Evolutionary conservation across 37 sponge, comb jelly and placozoan genomes (phyloP).

Genomic region (Eunapius fragilis): DNA sequence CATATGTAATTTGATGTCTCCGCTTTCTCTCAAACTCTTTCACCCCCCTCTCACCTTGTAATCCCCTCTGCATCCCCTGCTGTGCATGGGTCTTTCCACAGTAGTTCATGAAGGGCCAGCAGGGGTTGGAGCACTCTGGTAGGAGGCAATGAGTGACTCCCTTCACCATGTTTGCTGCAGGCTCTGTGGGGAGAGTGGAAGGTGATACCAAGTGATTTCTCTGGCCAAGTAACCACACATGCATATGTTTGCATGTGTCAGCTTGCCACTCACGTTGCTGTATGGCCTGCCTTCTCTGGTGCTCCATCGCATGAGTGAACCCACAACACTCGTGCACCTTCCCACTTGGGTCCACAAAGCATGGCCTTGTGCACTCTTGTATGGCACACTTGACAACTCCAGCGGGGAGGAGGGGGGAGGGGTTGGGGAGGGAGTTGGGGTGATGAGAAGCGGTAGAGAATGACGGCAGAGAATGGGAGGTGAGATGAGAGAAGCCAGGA

Average conservation of each 20-base stretch:
- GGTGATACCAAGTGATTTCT: neutral
- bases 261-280: slow-evolving; percentile 26
- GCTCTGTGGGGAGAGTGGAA: neutral
- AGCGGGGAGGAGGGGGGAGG: neutral
- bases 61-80: slow-evolving; percentile 43
- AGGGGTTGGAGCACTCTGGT: slow-evolving; percentile 63
- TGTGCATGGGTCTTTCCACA: slow-evolving; percentile 83
- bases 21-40: too few species aligned
- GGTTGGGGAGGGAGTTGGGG: neutral
- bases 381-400: slow-evolving; percentile 53
- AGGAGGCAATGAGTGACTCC: slow-evolving; percentile 87
- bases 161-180: slow-evolving; percentile 41
- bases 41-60: slow-evolving; percentile 67
- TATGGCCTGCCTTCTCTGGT: slow-evolving; percentile 67
- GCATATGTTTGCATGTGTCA: neutral
- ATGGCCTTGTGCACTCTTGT: slow-evolving; percentile 53
- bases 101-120: slow-evolving; percentile 91
- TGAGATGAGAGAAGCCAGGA: neutral
- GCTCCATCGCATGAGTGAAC: slow-evolving; percentile 86
- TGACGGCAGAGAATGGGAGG: neutral
- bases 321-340: slow-evolving; percentile 80
- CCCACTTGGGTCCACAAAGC: slow-evolving; percentile 66
- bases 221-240: neutral
- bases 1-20: too few species aligned
- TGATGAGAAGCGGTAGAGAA: neutral